phyloP scores from a whole-genome alignment of 35 echinoderm and acorn worm genomes.

The Heliocidaris erythrogramma region DNA sequence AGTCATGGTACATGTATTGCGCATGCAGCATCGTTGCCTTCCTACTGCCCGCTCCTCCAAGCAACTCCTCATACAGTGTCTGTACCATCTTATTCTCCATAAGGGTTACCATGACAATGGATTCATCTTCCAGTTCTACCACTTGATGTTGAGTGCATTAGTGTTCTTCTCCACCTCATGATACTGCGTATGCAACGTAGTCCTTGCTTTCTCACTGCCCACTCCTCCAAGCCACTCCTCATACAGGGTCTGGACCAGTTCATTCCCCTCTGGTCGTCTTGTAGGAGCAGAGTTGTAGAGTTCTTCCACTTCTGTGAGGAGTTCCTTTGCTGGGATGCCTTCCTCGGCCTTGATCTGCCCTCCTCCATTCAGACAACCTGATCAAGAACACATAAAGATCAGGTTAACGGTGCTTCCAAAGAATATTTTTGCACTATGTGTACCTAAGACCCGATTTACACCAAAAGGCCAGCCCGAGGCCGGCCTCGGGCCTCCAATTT shows the following conservation, averaged over 20 bases:
- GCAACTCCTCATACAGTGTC: conserved; percentile 77
- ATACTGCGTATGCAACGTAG: conserved; percentile 81
- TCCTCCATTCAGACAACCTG: conserved; percentile 94
- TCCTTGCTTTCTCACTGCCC: conserved; percentile 62
- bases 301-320: conserved; percentile 64
- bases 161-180: conserved; percentile 89
- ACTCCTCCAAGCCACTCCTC: conserved; percentile 82
- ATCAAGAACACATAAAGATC: no score
- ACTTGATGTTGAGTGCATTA: conserved; percentile 85
- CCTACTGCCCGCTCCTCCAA: conserved; percentile 68
- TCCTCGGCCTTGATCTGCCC: conserved; percentile 81
- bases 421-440: no score
- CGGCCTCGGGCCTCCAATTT: no score
- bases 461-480: no score
- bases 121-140: conserved; percentile 43
- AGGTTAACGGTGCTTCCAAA: no score
- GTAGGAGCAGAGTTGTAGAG: conserved; percentile 65
- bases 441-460: no score
- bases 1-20: conserved; percentile 67
- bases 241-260: conserved; percentile 51
- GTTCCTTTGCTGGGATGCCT: conserved; percentile 67
- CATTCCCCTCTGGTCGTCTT: conserved; percentile 65
- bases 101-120: no score
- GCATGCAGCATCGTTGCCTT: conserved; percentile 74
- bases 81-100: conserved; percentile 47